Evolutionary conservation across 1,140 invertebrate genomes (phyloP), one percentile per base, ranked within the genome.

Genomic region (Helicoverpa zea): DNA sequence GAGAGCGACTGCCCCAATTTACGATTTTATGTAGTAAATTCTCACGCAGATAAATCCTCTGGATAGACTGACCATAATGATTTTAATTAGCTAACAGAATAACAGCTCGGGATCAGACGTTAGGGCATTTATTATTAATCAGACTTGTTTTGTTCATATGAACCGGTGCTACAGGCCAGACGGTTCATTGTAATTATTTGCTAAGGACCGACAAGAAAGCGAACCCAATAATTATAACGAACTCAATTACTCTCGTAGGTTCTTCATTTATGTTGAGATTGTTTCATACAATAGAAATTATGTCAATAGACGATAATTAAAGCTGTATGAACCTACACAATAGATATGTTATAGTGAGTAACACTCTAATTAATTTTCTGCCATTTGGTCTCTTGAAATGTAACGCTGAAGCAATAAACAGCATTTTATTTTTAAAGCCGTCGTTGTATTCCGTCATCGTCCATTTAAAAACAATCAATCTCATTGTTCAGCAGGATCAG

Each of bases 21-120:
- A 58, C 54, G 18, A 18, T 10, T 66, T 66, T 68, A 49, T 49
- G 10, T 49, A 68, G 43, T 12, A 49, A 43, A 66, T 68, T 68
- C 16, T 49, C 64, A 68, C 64, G 64, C 18, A 49, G 63, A 35
- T 3, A 7, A 7, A 4, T 35, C 64, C 16, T 13, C 3, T 7
- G 64, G 16, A 11, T 9, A 47, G 35, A n/a, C 61, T 68, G 43
- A 68, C 64, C 64, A 49, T 43, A 68, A 49, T 68, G 43, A 68
- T 68, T 49, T 68, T 23, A 49, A 68, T 68, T 68, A 68, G 43
- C n/a, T 12, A 68, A 49, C 64, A n/a, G 43, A 68, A 68, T 49
- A 68, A 68, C 64, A 68, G 16, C n/a, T 12, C 9, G 64, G 43
- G 18, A 49, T 16, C 43, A 49, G 16, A 23, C 10, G 43, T 47